Percentiles rank a stretch among this genome's conserved stretches.
phyloP scores from a whole-genome alignment of 2,113 vertebrate genomes.

The Empidonax traillii region DNA sequence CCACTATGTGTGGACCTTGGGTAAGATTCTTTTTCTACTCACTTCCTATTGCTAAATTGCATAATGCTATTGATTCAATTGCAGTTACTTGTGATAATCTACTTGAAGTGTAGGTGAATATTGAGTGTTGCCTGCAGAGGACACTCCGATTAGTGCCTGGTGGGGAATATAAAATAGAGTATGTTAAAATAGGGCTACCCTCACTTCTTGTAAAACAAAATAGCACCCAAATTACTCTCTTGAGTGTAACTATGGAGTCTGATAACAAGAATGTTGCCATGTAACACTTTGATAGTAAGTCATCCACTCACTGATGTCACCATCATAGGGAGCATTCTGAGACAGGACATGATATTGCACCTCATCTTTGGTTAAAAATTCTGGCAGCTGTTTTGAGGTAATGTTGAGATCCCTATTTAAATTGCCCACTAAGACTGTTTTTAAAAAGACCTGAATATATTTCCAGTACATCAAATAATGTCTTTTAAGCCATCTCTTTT shows the following conservation, averaged over 20 bases:
- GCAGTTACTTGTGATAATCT: background rate
- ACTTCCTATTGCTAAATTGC: background rate
- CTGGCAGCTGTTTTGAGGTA: conserved; percentile 35
- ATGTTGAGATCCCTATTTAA: conserved; percentile 32
- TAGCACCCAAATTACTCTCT: conserved; percentile 4
- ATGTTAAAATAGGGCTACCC: background rate
- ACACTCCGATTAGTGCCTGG: background rate
- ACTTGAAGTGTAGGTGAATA: background rate
- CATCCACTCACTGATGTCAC: conserved; percentile 33
- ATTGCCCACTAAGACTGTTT: conserved; percentile 40
- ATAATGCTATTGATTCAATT: background rate
- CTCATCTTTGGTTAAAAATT: conserved; percentile 54
- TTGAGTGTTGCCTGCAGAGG: background rate
- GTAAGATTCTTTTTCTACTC: background rate
- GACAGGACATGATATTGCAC: conserved; percentile 12
- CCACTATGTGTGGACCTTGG: background rate
- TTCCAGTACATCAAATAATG: background rate
- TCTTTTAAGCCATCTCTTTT: conserved; percentile 35
- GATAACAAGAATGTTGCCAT: background rate
- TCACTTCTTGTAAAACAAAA: background rate
- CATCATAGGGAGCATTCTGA: conserved; percentile 38
- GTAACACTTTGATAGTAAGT: conserved; percentile 4
- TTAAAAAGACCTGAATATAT: conserved; percentile 44
- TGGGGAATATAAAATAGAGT: background rate
- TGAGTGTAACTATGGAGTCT: background rate